Conservation (phyloP, 64 coral and sea anemone genomes). For the Stylophora pistillata region DNA sequence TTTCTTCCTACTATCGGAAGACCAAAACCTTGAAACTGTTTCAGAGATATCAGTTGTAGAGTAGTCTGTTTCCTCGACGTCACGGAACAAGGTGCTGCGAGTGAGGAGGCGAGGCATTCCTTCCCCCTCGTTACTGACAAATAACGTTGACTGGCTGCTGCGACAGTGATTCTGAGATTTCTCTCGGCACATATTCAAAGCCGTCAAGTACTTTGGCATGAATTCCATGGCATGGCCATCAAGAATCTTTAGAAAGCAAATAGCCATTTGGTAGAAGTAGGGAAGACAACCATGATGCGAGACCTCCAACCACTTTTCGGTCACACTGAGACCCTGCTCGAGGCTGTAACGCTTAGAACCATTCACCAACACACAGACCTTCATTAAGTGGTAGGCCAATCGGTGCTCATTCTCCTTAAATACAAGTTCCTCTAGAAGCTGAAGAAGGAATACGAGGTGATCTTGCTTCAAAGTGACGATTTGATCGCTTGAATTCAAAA, state of each 20-base stretch:
- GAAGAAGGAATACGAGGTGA: constrained; percentile 40
- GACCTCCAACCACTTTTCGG: constrained; percentile 19
- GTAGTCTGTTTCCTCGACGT: constrained; percentile 51
- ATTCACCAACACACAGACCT: constrained; percentile 43
- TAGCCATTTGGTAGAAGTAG: constrained; percentile 53
- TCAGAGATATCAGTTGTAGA: background rate
- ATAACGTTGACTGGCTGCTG: constrained; percentile 4
- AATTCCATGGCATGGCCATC: constrained; percentile 25
- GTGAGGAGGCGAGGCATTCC: constrained; percentile 58
- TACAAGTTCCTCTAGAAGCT: constrained; percentile 58
- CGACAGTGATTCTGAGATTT: constrained; percentile 63
- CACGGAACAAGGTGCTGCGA: constrained; percentile 33
- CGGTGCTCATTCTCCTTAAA: constrained; percentile 38
- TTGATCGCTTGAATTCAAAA: constrained; percentile 47
- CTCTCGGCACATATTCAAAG: constrained; percentile 37
- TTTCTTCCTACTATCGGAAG: background rate
- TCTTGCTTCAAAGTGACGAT: constrained; percentile 42
- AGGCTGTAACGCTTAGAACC: constrained; percentile 14
- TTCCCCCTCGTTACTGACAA: constrained; percentile 26
- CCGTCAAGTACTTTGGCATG: constrained; percentile 15
- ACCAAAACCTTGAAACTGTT: constrained; percentile 20
- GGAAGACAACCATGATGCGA: constrained; percentile 34
- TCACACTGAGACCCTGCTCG: constrained; percentile 30
- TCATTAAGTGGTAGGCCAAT: constrained; percentile 54
- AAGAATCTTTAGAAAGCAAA: constrained; percentile 42